Conservation (phyloP, 2,113 vertebrate genomes). For the Heliornis fulica region DNA sequence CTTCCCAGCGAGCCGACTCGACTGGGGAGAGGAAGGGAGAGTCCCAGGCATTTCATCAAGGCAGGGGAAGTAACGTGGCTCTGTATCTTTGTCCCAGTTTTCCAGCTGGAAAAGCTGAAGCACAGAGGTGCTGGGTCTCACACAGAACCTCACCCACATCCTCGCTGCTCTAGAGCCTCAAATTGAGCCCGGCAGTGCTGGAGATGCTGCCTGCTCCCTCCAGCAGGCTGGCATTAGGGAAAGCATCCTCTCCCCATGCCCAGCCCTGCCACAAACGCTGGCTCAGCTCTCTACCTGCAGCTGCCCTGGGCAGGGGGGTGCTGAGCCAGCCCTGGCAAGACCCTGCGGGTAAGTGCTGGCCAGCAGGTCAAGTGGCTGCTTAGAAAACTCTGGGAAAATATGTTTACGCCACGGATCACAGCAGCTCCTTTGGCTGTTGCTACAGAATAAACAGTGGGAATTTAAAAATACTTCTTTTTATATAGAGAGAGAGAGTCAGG, state of each 20-base stretch:
- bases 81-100: neutral
- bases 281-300: neutral
- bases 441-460: neutral
- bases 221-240: neutral
- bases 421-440: neutral
- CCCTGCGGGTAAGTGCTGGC: neutral
- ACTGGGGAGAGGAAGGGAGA: neutral
- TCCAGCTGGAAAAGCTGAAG: constrained; percentile 8
- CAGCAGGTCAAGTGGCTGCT: neutral
- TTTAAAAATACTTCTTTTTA: neutral
- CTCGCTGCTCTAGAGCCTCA: neutral
- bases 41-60: neutral
- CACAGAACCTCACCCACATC: neutral
- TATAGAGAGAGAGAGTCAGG: neutral
- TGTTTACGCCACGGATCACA: neutral
- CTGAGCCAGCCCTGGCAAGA: neutral
- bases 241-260: neutral
- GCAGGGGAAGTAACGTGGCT: neutral
- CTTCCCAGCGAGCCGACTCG: neutral
- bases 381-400: constrained; percentile 17
- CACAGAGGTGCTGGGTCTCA: neutral
- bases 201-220: neutral
- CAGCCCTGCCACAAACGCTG: neutral
- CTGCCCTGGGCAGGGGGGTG: neutral
- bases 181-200: rapidly evolving